Percentiles rank a stretch among this genome's conserved stretches.
These are phyloP conservation scores for Microhierax caerulescens DNA, from an alignment of 2,797 vertebrate genomes.

Conservation along the genomic window DNA sequence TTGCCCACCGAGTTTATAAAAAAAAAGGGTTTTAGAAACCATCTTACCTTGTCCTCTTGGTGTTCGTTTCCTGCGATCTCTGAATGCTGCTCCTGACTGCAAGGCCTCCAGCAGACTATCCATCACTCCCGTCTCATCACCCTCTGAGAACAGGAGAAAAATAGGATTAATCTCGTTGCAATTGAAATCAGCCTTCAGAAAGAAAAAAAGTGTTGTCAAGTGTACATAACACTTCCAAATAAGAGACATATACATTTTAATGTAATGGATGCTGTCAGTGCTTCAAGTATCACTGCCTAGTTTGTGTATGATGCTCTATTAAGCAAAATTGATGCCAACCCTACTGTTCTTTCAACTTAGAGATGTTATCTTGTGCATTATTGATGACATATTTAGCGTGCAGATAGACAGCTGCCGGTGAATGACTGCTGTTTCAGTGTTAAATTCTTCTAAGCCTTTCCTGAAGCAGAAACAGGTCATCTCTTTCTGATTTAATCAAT, in stretches of 20 bases:
- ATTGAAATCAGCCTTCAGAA: constrained; percentile 38
- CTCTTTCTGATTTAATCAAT: not conserved
- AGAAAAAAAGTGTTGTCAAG: not conserved
- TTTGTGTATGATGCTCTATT: constrained; percentile 62
- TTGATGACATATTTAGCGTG: constrained; percentile 42
- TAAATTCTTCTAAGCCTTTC: not conserved
- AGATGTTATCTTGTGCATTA: constrained; percentile 55
- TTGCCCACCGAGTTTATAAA: accelerated
- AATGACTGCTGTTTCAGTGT: not conserved
- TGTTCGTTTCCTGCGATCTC: constrained; percentile 93
- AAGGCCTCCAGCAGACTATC: constrained; percentile 96
- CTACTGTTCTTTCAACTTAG: constrained; percentile 40
- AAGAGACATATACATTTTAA: constrained; percentile 13
- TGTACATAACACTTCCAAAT: constrained; percentile 26
- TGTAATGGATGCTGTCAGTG: constrained; percentile 37
- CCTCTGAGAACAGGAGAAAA: constrained; percentile 80
- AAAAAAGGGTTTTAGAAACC: not conserved
- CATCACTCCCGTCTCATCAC: constrained; percentile 98
- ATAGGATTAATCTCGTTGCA: constrained; percentile 47
- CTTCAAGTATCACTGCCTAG: constrained; percentile 41
- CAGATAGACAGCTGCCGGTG: constrained; percentile 64
- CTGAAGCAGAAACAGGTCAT: constrained; percentile 3
- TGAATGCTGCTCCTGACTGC: constrained; percentile 95
- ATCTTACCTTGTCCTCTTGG: constrained; percentile 84
- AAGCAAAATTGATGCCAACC: constrained; percentile 56